Conservation (phyloP, 2,113 vertebrate genomes). For the Paramormyrops kingsleyae region DNA sequence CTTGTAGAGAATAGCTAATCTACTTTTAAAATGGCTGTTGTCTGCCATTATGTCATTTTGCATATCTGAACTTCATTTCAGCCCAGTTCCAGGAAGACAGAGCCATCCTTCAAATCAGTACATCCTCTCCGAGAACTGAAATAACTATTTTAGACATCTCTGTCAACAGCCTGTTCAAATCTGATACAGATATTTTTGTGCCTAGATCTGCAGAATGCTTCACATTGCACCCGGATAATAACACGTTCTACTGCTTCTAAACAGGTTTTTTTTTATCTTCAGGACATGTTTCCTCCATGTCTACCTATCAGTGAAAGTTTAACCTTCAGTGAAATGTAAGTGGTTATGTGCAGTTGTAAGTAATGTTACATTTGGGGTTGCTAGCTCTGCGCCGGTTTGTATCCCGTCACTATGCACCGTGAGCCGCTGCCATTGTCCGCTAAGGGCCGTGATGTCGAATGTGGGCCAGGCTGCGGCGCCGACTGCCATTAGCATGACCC, state of each 20-base stretch:
- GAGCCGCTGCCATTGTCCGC: background rate
- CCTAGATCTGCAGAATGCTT: background rate
- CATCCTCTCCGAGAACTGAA: background rate
- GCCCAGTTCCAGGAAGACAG: background rate
- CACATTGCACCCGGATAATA: background rate
- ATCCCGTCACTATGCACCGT: background rate
- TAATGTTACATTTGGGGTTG: too few relatives aligned
- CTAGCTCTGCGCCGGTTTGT: background rate
- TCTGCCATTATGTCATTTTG: background rate
- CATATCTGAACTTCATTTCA: background rate
- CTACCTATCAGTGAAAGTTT: background rate
- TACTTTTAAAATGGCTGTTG: background rate
- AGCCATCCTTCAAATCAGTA: background rate
- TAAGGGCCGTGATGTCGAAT: background rate
- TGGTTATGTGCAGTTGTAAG: background rate
- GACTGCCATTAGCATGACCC: background rate
- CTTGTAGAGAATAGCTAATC: background rate
- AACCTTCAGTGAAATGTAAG: background rate
- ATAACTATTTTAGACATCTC: background rate
- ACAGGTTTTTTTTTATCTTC: background rate
- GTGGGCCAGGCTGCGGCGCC: background rate
- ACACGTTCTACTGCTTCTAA: background rate
- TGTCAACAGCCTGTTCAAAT: background rate
- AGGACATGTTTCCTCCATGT: background rate
- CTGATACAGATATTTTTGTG: background rate